These are phyloP conservation scores for Chelonus formosanus DNA, from an alignment of 2,888 invertebrate species.

Conservation along the genomic window DNA sequence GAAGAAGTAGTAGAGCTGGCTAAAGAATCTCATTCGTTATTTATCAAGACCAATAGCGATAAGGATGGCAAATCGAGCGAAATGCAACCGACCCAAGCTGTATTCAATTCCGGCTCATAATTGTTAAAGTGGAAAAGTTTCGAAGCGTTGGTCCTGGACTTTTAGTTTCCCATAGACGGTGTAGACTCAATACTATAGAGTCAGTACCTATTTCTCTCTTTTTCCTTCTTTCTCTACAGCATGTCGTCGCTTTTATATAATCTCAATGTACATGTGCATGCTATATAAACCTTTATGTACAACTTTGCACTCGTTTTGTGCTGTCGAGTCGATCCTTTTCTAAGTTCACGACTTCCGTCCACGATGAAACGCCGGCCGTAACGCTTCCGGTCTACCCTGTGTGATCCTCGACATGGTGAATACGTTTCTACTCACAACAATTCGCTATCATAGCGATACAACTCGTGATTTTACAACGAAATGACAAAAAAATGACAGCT, in stretches of 20 bases:
- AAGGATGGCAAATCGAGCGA: conserved; percentile 57
- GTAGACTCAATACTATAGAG: neutral
- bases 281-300: conserved; percentile 25
- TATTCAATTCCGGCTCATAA: conserved; percentile 60
- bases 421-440: conserved; percentile 9
- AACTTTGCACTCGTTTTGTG: conserved; percentile 31
- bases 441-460: too few species aligned
- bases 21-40: conserved; percentile 50
- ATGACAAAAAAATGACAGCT: conserved; percentile 23
- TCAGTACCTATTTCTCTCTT: conserved; percentile 13
- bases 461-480: too few species aligned
- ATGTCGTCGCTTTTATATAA: conserved; percentile 18
- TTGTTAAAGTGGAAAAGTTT: conserved; percentile 61
- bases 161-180: conserved; percentile 23
- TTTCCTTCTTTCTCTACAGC: conserved; percentile 19
- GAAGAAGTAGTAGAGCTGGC: conserved; percentile 3
- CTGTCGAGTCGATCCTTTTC: conserved; percentile 36
- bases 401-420: conserved; percentile 13
- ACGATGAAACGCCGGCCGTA: conserved; percentile 33
- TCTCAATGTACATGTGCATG: neutral
- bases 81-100: conserved; percentile 55
- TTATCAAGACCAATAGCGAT: conserved; percentile 56
- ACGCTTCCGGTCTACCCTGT: conserved; percentile 32
- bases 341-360: conserved; percentile 48
- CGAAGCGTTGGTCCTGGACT: conserved; percentile 45